phyloP scores from a whole-genome alignment of 2,888 invertebrate species.

The Thumatha senex region DNA sequence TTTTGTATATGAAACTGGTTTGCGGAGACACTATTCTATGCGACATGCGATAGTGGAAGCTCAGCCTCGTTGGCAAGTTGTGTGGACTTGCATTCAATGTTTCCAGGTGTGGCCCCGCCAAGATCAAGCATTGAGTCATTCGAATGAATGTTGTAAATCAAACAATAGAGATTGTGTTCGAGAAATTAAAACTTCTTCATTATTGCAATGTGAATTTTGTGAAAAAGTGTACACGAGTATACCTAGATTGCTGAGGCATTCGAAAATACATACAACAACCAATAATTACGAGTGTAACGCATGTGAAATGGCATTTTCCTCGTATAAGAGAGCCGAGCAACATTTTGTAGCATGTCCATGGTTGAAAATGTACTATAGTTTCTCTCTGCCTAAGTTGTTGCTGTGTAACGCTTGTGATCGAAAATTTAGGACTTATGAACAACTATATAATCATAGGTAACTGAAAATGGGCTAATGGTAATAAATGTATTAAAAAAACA shows the following conservation, averaged over 20 bases:
- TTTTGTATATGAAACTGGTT: constrained; percentile 75
- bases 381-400: constrained; percentile 69
- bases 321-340: constrained; percentile 67
- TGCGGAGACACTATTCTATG: constrained; percentile 67
- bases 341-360: constrained; percentile 73
- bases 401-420: constrained; percentile 76
- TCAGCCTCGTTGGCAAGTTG: constrained; percentile 72
- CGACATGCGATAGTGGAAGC: constrained; percentile 59
- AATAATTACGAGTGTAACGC: constrained; percentile 86
- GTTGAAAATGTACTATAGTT: constrained; percentile 64
- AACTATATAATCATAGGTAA: constrained; percentile 76
- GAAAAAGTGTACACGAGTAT: constrained; percentile 77
- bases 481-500: neutral
- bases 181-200: constrained; percentile 73
- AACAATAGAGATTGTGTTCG: constrained; percentile 54
- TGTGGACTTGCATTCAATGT: constrained; percentile 78
- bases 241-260: constrained; percentile 68
- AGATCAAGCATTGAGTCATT: constrained; percentile 64
- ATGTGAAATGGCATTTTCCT: constrained; percentile 62
- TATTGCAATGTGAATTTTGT: constrained; percentile 77
- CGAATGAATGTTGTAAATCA: constrained; percentile 58
- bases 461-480: neutral
- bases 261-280: constrained; percentile 83
- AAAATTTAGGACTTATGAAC: constrained; percentile 75
- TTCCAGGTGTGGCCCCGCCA: constrained; percentile 77